Percentiles rank a stretch among this genome's conserved stretches.
phyloP scores from a whole-genome alignment of 2,888 invertebrate genomes.

The Pristionchus japonicus region DNA sequence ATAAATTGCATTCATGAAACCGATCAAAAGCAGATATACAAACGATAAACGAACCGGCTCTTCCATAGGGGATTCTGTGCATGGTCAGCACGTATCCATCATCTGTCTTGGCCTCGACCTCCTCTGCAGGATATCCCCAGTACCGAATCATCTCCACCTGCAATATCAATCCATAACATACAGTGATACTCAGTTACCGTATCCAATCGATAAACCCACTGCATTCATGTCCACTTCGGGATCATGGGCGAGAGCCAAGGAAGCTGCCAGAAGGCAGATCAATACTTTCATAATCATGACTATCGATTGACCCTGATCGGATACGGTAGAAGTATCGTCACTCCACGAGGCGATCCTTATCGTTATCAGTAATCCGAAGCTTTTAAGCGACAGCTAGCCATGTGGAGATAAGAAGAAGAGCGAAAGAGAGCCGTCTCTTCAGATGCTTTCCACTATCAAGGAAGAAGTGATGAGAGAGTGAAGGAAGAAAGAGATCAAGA shows the following conservation, averaged over 20 bases:
- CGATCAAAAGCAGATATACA: not conserved
- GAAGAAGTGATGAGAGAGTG: not conserved
- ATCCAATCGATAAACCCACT: slow-evolving; percentile 8
- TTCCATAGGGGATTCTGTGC: slow-evolving; percentile 45
- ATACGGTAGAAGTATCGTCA: not conserved
- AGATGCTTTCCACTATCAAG: not conserved
- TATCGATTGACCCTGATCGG: not conserved
- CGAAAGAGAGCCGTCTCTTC: not conserved
- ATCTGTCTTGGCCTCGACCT: slow-evolving; percentile 10
- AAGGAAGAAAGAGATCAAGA: not conserved
- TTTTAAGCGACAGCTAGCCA: slow-evolving; percentile 13
- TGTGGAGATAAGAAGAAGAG: not conserved
- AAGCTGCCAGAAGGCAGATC: not conserved
- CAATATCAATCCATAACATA: not conserved
- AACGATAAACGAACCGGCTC: slow-evolving; percentile 3
- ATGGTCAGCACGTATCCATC: slow-evolving; percentile 41
- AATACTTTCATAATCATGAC: not conserved
- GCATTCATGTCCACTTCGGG: slow-evolving; percentile 14
- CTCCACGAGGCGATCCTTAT: not conserved
- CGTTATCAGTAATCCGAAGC: not conserved
- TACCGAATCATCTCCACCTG: slow-evolving; percentile 45
- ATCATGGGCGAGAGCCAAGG: not conserved
- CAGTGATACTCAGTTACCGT: too few relatives aligned
- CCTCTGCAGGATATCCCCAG: slow-evolving; percentile 40
- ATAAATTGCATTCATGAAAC: too few relatives aligned